A percentile compares a stretch with the other conserved stretches of the same genome.
Conservation (phyloP, 2,888 invertebrate genomes). For the Drosophila incognita region DNA sequence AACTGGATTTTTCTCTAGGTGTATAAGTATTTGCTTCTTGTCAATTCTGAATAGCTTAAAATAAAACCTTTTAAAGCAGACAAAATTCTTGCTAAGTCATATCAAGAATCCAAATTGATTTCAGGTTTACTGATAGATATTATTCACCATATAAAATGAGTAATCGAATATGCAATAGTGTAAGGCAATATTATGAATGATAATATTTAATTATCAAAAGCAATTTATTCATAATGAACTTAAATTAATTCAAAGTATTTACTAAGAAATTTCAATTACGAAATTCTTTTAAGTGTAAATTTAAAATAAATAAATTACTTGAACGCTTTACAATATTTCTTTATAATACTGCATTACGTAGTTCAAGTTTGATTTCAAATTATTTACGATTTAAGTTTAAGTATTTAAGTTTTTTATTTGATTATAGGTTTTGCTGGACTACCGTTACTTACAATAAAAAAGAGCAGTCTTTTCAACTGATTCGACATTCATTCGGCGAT, state of each 20-base stretch:
- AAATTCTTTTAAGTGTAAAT: not conserved
- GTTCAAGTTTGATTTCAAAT: not conserved
- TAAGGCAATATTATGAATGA: not conserved
- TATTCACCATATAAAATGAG: not conserved
- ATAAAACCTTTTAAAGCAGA: not conserved
- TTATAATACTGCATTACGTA: not conserved
- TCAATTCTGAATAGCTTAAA: no score
- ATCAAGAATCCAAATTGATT: not conserved
- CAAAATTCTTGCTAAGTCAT: not conserved
- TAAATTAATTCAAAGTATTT: not conserved
- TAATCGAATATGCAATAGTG: not conserved
- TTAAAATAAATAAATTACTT: not conserved
- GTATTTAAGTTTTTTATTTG: not conserved
- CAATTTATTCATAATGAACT: not conserved
- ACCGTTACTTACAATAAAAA: slow-evolving; percentile 84
- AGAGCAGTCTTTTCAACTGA: slow-evolving; percentile 85
- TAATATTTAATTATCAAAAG: not conserved
- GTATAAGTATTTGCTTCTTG: no score
- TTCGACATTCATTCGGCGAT: slow-evolving; percentile 85
- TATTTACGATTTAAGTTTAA: not conserved
- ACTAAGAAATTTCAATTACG: not conserved
- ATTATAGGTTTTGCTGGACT: not conserved
- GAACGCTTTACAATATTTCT: not conserved
- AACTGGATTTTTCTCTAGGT: not conserved
- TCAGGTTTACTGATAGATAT: not conserved